Evolutionary conservation across 1,140 invertebrate genomes (phyloP).

Genomic region (Charaxes varanes): DNA sequence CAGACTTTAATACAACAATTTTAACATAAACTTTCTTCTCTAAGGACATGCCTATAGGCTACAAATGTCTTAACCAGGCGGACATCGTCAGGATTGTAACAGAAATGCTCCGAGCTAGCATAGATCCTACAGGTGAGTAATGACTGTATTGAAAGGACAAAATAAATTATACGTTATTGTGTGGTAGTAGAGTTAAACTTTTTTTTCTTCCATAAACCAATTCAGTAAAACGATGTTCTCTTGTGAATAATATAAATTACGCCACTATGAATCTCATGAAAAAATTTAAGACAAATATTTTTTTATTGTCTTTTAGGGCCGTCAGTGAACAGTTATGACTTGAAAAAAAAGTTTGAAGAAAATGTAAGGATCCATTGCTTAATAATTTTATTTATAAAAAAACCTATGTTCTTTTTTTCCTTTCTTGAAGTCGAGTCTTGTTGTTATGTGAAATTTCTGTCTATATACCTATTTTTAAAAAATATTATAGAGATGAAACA

Average conservation of each 20-base stretch:
- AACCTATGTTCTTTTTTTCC: no score
- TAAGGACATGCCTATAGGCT: constrained; percentile 45
- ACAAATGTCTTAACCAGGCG: constrained; percentile 40
- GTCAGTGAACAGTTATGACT: constrained; percentile 33
- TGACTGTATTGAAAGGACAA: no score
- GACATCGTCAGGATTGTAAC: constrained; percentile 33
- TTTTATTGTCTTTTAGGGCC: constrained; percentile 21
- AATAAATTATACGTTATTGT: no score
- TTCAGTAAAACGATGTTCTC: background rate
- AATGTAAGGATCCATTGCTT: no score
- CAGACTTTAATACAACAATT: background rate
- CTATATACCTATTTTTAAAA: no score
- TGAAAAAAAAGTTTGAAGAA: constrained; percentile 31
- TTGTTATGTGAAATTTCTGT: no score
- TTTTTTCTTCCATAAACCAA: background rate
- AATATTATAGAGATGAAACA: no score
- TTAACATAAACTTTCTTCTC: constrained; percentile 3
- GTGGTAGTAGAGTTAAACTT: constrained; percentile 10
- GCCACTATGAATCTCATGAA: no score
- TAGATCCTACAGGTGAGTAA: constrained; percentile 30
- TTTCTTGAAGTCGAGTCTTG: no score
- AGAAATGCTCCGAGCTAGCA: constrained; percentile 43
- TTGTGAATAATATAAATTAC: no score
- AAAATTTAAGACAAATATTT: background rate
- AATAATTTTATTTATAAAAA: no score